phyloP scores from a whole-genome alignment of 2,888 invertebrate species.

The Crossocerus cetratus region DNA sequence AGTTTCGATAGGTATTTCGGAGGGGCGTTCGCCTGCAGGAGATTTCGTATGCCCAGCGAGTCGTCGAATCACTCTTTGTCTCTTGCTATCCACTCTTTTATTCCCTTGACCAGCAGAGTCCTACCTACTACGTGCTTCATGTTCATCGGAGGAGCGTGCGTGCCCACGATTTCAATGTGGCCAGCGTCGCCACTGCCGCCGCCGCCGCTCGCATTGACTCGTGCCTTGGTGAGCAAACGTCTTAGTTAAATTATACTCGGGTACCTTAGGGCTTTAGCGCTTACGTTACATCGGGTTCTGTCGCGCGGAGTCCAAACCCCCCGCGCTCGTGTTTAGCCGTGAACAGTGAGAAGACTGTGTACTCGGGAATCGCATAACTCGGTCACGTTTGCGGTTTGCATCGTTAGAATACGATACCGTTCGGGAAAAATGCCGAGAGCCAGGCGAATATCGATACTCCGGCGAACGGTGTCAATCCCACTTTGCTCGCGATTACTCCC shows the following conservation, averaged over 20 bases:
- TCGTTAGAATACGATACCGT: conserved; percentile 61
- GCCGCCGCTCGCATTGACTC: no score
- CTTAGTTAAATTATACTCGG: no score
- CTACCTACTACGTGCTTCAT: conserved; percentile 3
- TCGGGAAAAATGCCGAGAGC: conserved; percentile 60
- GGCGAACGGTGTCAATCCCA: conserved; percentile 48
- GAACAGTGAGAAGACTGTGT: conserved; percentile 7
- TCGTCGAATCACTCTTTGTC: conserved; percentile 11
- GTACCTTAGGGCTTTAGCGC: no score
- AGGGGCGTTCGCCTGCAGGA: not conserved
- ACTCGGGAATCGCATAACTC: conserved; percentile 59
- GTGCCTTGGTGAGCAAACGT: no score
- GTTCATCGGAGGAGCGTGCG: not conserved
- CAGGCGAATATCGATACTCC: conserved; percentile 59
- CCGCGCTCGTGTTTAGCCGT: conserved; percentile 1
- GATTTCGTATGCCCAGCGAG: not conserved
- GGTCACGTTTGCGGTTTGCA: conserved; percentile 67
- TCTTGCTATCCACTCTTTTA: not conserved
- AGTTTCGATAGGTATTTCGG: no score
- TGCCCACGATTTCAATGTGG: not conserved
- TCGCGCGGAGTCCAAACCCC: no score
- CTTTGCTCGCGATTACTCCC: conserved; percentile 24
- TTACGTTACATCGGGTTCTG: no score
- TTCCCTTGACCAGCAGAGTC: not conserved
- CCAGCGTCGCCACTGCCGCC: not conserved